Base-by-base conservation (phyloP, 2,888 invertebrate genomes). In the Entomobrya multifasciata region DNA sequence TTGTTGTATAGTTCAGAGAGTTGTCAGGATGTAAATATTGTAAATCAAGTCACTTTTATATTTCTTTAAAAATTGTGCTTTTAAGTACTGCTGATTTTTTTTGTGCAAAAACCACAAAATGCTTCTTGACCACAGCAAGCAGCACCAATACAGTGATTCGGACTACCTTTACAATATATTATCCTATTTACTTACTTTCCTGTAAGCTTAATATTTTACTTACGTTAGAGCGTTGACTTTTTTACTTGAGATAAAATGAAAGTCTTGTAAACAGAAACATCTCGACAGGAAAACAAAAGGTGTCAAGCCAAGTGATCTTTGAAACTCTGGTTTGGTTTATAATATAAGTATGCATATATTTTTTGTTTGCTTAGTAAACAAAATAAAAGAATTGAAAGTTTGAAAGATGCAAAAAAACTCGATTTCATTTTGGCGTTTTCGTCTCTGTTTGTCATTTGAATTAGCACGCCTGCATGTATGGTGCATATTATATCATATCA, bases 361-460 rank as follows among this genome's bases (percentile, higher is more conserved):
- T 41, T 67, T 67, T 67, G 22, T 67, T 67, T 67, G 44, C 67
- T 44, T 13, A 30, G 20, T 44, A 41, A 44, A 67, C 67, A 67
- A 67, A 67, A 41, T n/a, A n/a, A 30, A 67, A 1, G 44, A n/a
- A 22, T n/a, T n/a, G 22, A 41, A 13, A 70, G 1, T 13, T 22
- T 44, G 25, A 55, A 41, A 77, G 44, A 22, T 57, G 77, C 60
- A 67, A 80, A 67, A 79, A 57, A 62, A 25, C 47, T 81, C 70
- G 81, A 81, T 70, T 81, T 81, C 81, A 57, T 81, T 27, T 74
- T 36, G 20, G 36, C 41, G 30, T 65, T 36, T 65, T 13, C 20
- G n/a, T 22, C 15, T 36, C n/a, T 65, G 1, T 0, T 3, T 57
- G 13, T 17, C 25, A 22, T 22, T n/a, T n/a, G n/a, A n/a, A n/a